phyloP scores from a whole-genome alignment of 2,113 vertebrate species.

The Pantherophis guttatus region DNA sequence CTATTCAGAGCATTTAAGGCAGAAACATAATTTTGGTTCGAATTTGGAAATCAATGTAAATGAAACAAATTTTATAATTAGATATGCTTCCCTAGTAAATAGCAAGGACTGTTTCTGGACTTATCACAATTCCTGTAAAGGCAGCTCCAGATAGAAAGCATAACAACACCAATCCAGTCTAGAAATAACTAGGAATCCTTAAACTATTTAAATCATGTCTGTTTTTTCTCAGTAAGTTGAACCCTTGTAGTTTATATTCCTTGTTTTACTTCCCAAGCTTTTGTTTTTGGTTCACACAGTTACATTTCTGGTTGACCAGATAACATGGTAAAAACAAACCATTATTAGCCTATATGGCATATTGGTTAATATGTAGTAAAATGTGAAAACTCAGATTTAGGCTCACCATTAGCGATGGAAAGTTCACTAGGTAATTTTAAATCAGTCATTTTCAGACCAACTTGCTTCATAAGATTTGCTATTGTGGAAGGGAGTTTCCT shows the following conservation, averaged over 20 bases:
- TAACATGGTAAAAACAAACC: neutral
- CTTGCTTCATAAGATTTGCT: neutral
- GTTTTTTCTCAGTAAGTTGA: neutral
- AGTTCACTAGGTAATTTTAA: neutral
- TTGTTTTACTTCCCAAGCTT: neutral
- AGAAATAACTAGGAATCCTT: neutral
- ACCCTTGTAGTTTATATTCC: neutral
- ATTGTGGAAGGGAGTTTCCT: neutral
- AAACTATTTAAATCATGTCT: neutral
- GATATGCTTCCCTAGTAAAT: neutral
- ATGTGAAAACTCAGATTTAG: neutral
- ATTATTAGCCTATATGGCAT: neutral
- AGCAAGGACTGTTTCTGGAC: too few relatives aligned
- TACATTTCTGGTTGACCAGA: neutral
- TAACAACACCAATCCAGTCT: neutral
- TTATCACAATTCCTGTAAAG: neutral
- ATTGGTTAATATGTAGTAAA: neutral
- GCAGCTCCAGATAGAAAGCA: neutral
- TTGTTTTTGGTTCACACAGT: neutral
- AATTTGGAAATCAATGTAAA: neutral
- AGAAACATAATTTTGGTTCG: neutral
- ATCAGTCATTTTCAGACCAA: neutral
- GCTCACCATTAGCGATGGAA: neutral
- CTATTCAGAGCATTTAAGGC: neutral
- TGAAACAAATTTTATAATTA: neutral